These are phyloP conservation scores for Formica aserva DNA, from an alignment of 2,888 invertebrate genomes.

Conservation along the genomic window DNA sequence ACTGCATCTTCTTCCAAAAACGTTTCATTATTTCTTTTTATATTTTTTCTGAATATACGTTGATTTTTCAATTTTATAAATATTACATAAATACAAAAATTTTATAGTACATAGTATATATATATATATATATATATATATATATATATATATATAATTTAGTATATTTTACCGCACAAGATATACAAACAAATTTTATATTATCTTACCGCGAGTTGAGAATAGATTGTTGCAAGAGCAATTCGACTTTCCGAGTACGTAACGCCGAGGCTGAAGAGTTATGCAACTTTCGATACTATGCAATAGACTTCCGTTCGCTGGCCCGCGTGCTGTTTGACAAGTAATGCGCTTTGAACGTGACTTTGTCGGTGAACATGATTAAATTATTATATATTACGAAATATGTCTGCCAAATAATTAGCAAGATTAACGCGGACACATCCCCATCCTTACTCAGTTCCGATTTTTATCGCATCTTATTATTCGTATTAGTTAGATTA, in stretches of 20 bases:
- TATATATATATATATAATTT: neutral
- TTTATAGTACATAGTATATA: neutral
- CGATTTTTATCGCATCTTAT: slow-evolving; percentile 2
- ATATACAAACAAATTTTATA: slow-evolving; percentile 20
- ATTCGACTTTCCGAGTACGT: slow-evolving; percentile 21
- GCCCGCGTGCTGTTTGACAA: slow-evolving; percentile 67
- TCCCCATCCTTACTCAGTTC: neutral
- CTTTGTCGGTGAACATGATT: slow-evolving; percentile 12
- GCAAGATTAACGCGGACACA: slow-evolving; percentile 17
- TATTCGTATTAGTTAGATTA: neutral
- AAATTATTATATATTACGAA: neutral
- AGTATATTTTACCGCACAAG: neutral
- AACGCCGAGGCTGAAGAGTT: slow-evolving; percentile 19
- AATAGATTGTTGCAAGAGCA: neutral
- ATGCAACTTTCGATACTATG: slow-evolving; percentile 37
- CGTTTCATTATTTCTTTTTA: neutral
- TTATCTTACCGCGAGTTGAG: neutral
- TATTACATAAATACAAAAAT: neutral
- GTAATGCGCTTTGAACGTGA: slow-evolving; percentile 58
- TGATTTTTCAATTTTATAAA: neutral
- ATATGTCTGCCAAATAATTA: neutral
- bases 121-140: neutral
- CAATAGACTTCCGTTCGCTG: slow-evolving; percentile 71
- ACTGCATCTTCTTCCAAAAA: neutral
- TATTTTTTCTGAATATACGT: neutral